A percentile compares a stretch with the other conserved stretches of the same genome.
Evolutionary conservation across 2,888 invertebrate genomes (phyloP).

Genomic region (Rhamnusium bicolor): DNA sequence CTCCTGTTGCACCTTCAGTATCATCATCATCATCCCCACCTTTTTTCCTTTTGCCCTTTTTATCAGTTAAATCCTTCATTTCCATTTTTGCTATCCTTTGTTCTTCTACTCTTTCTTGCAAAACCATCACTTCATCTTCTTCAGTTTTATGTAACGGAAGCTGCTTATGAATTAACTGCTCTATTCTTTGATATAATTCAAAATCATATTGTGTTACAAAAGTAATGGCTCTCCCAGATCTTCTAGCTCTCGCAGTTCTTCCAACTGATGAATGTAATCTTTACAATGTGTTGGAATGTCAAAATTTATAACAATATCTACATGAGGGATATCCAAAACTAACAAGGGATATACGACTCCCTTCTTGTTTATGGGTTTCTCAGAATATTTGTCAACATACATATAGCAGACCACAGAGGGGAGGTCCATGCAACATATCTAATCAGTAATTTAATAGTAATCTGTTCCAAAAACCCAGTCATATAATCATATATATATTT

Average conservation of each 20-base stretch:
- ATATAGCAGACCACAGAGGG: too few relatives aligned
- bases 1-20: constrained; percentile 86
- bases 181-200: constrained; percentile 97
- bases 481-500: too few relatives aligned
- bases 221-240: constrained; percentile 94
- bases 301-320: constrained; percentile 97
- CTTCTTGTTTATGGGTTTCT: too few relatives aligned
- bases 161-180: constrained; percentile 94
- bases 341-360: too few relatives aligned
- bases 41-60: constrained; percentile 77
- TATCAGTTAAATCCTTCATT: constrained; percentile 84
- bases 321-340: constrained; percentile 98
- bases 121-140: constrained; percentile 95
- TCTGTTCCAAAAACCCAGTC: too few relatives aligned
- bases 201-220: constrained; percentile 99
- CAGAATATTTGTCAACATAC: too few relatives aligned
- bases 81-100: constrained; percentile 91
- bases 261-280: constrained; percentile 98
- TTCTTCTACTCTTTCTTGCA: constrained; percentile 95
- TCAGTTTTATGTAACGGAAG: constrained; percentile 90
- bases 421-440: too few relatives aligned
- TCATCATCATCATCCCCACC: constrained; percentile 81
- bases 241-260: constrained; percentile 95
- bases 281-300: constrained; percentile 99
- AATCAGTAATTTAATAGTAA: too few relatives aligned